Percentiles rank a stretch among this genome's conserved stretches.
These are phyloP conservation scores for Punctoribates punctum DNA, from an alignment of 2,888 invertebrate genomes.

Conservation along the genomic window DNA sequence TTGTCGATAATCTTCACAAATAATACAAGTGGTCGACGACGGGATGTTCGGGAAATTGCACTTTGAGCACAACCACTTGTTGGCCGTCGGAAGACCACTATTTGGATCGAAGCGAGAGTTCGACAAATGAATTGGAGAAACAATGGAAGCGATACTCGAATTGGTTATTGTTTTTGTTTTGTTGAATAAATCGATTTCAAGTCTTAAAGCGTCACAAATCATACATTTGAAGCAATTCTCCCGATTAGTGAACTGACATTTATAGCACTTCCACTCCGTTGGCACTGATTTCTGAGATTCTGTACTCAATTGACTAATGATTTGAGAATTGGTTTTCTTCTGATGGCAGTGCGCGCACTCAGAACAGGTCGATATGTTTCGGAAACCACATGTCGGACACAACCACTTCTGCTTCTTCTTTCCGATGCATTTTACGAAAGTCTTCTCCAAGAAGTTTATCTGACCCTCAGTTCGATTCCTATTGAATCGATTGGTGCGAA, in stretches of 20 bases:
- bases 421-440: slow-evolving; percentile 48
- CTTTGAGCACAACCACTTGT: slow-evolving; percentile 53
- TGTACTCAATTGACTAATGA: neutral
- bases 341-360: slow-evolving; percentile 46
- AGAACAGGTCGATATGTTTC: slow-evolving; percentile 47
- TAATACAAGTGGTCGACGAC: slow-evolving; percentile 49
- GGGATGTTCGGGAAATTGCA: slow-evolving; percentile 52
- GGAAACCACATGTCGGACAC: slow-evolving; percentile 46
- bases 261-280: slow-evolving; percentile 23
- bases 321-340: neutral
- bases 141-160: neutral
- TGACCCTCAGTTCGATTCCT: slow-evolving; percentile 33
- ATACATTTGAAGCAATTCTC: slow-evolving; percentile 12
- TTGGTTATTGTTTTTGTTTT: neutral
- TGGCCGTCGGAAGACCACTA: neutral
- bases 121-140: slow-evolving; percentile 4
- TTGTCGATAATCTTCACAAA: slow-evolving; percentile 46
- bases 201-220: slow-evolving; percentile 12
- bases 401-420: slow-evolving; percentile 48
- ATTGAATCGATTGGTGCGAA: neutral
- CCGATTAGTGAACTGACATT: slow-evolving; percentile 34
- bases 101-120: neutral
- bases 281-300: slow-evolving; percentile 11
- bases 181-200: slow-evolving; percentile 10
- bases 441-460: slow-evolving; percentile 48